Percentiles rank a stretch among this genome's conserved stretches.
Evolutionary conservation across 2,888 invertebrate species (phyloP).

Genomic region (Cantharis rufa): DNA sequence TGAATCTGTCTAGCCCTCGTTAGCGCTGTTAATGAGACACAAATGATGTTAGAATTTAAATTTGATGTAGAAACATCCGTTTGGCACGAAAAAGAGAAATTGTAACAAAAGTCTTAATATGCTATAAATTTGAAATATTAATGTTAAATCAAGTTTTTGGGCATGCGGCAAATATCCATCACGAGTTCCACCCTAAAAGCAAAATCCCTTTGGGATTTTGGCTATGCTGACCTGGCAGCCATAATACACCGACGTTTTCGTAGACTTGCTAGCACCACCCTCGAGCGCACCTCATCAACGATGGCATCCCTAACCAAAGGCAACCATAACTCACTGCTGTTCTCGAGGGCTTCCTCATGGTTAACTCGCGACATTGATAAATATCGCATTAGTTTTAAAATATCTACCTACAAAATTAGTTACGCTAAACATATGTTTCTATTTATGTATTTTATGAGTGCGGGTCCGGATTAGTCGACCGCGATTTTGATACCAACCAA

Average conservation of each 20-base stretch:
- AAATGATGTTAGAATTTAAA: conserved; percentile 17
- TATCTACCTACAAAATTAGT: conserved; percentile 14
- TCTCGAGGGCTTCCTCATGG: conserved; percentile 17
- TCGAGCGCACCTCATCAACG: conserved; percentile 33
- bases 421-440: conserved; percentile 1
- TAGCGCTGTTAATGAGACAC: conserved; percentile 29
- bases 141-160: conserved; percentile 29
- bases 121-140: background rate
- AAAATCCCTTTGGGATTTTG: conserved; percentile 40
- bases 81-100: background rate
- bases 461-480: background rate
- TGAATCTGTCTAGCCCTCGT: conserved; percentile 25
- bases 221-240: conserved; percentile 49
- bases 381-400: conserved; percentile 20
- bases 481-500: background rate
- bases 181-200: conserved; percentile 33
- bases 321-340: conserved; percentile 18
- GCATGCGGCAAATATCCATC: conserved; percentile 36
- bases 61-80: conserved; percentile 1
- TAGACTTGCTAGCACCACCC: conserved; percentile 37
- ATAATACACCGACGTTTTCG: conserved; percentile 45
- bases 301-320: conserved; percentile 31
- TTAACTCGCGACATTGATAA: conserved; percentile 18
- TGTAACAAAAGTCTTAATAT: background rate
- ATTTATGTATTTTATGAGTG: background rate